These are phyloP conservation scores for Hermetia illucens DNA, from an alignment of 1,140 invertebrate species.

Conservation along the genomic window DNA sequence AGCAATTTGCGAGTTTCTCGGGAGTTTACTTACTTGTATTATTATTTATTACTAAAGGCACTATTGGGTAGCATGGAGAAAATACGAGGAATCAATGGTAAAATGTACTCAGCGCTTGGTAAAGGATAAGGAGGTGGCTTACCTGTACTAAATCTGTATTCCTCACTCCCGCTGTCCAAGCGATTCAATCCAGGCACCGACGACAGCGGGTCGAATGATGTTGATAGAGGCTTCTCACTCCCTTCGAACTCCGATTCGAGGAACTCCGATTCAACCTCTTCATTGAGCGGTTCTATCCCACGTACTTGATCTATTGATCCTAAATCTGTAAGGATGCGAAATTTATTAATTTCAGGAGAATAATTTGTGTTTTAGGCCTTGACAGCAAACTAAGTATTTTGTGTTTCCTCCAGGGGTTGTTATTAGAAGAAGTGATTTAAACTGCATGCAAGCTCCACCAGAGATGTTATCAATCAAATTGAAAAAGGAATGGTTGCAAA, in stretches of 20 bases:
- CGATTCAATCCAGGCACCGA: conserved; percentile 44
- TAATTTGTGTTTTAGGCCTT: no score
- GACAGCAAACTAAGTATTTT: no score
- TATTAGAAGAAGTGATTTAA: no score
- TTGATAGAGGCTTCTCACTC: conserved; percentile 41
- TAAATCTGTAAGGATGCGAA: conserved; percentile 8
- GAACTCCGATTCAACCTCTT: conserved; percentile 58
- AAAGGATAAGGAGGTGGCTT: conserved; percentile 7
- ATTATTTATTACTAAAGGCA: conserved; percentile 36
- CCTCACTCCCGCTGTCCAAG: conserved; percentile 48
- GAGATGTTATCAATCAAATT: no score
- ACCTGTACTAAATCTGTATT: conserved; percentile 40
- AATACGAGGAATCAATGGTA: background rate
- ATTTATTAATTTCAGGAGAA: no score
- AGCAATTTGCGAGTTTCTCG: background rate
- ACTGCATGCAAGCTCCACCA: no score
- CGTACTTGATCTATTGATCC: conserved; percentile 39
- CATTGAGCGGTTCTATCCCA: conserved; percentile 51
- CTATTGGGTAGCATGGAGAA: conserved; percentile 18
- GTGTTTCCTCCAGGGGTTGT: no score
- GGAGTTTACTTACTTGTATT: conserved; percentile 26
- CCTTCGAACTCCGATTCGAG: conserved; percentile 49
- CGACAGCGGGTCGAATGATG: conserved; percentile 32
- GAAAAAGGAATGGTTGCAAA: no score
- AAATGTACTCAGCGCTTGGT: no score